Conservation (phyloP, 37 sponge, comb jelly and placozoan species). For the Ephydatia muelleri region DNA sequence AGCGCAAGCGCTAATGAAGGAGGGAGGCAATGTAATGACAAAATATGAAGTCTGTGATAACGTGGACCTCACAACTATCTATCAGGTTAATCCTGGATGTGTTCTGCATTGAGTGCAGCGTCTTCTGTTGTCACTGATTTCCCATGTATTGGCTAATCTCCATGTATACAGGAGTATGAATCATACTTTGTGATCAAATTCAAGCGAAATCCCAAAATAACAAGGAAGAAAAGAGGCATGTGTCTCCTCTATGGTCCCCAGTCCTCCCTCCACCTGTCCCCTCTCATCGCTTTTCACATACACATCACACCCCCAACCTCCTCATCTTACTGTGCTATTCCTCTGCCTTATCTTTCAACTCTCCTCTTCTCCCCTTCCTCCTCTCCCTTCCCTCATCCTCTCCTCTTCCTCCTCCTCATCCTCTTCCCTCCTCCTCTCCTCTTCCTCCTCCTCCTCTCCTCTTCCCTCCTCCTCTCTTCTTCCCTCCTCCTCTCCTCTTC, state of each 20-base stretch:
- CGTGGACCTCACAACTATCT: constrained; percentile 87
- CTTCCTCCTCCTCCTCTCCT: neutral
- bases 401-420: neutral
- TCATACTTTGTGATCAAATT: constrained; percentile 95
- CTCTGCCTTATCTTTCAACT: neutral
- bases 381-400: no score
- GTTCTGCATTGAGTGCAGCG: neutral
- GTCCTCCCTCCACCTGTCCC: neutral
- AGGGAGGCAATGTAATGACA: constrained; percentile 65
- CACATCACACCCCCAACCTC: neutral
- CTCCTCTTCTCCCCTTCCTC: neutral
- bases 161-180: constrained; percentile 84
- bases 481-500: neutral
- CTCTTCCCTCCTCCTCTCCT: neutral
- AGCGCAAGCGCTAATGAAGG: constrained; percentile 55
- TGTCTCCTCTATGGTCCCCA: neutral
- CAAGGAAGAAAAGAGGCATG: constrained; percentile 33
- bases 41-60: constrained; percentile 93
- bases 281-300: neutral
- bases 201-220: constrained; percentile 86
- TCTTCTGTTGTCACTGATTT: neutral
- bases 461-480: neutral
- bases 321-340: no score
- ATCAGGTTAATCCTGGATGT: constrained; percentile 65
- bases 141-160: neutral